Percentiles rank a stretch among this genome's conserved stretches.
phyloP scores from a whole-genome alignment of 2,888 invertebrate genomes.

The Acrobasis suavella region DNA sequence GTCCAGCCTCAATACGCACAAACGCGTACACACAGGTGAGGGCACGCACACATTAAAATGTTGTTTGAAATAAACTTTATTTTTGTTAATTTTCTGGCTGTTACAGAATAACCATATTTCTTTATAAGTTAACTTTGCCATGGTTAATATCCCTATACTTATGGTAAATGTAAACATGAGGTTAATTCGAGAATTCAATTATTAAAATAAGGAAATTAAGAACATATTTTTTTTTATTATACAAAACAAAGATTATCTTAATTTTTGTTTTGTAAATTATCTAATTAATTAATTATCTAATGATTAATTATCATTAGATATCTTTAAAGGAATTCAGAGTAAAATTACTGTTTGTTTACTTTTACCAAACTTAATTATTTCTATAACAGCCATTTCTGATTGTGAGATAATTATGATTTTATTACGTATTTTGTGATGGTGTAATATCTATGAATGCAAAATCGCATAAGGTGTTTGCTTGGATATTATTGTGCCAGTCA shows the following conservation, averaged over 20 bases:
- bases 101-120: not conserved
- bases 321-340: not conserved
- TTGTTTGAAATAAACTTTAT: not conserved
- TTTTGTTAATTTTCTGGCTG: not conserved
- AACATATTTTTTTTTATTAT: too few species aligned
- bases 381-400: not conserved
- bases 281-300: too few species aligned
- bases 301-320: too few species aligned
- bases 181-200: too few species aligned
- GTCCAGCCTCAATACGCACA: conserved; percentile 90
- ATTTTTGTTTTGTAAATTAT: too few species aligned
- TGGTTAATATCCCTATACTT: too few species aligned
- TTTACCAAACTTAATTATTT: not conserved
- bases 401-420: not conserved
- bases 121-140: not conserved
- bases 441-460: conserved; percentile 5
- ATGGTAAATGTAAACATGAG: too few species aligned
- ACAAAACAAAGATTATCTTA: not conserved
- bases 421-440: conserved; percentile 20
- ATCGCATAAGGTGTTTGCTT: conserved; percentile 20
- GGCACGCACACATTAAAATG: conserved; percentile 29
- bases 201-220: too few species aligned
- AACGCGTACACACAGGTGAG: conserved; percentile 87
- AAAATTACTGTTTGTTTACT: not conserved
- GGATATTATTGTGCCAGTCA: conserved; percentile 15